Evolutionary conservation across 2,888 invertebrate genomes (phyloP), one percentile per base, ranked within the genome.

Genomic region (Pelosia muscerda): DNA sequence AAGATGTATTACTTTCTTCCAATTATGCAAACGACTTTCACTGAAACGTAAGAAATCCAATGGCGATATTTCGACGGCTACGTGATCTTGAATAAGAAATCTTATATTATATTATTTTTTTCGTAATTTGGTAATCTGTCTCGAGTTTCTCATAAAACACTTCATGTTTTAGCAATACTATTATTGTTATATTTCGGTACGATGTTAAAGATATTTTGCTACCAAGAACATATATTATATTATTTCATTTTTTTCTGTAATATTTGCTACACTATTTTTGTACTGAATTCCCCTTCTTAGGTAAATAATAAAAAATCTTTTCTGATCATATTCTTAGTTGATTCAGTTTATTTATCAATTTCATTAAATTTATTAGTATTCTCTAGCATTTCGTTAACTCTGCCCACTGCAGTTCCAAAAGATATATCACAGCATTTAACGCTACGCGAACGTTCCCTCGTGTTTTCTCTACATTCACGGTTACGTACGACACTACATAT

Each of bases 361-460:
- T 31, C 34, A 9, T 26, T 61, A 58, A 67, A 67, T 66, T 69
- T 75, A 34, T 38, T 59, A 42, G 19, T 38, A 31, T 23, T 64
- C 62, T 69, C 60, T 61, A 22, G 63, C 64, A 69, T 74, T 83
- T 78, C 62, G 69, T 71, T 75, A 72, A 72, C 66, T 73, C 81
- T 78, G 82, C 85, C 81, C 74, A 76, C 77, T 83, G 83, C 85
- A 84, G 85, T 79, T 77, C 67, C 68, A 69, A 63, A 75, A 72
- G 80, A 85, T 87, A 85, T 84, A 84, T 85, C 84, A 84, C 82
- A 66, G 78, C 78, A 81, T 82, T 83, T 84, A 84, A 79, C 77
- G 79, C 77, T 84, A 79, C 77, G 79, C 77, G 74, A 74, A 72
- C 75, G 75, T 70, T 78, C 82, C 75, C 81, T 74, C 71, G 78